Base-by-base conservation (phyloP, 2,113 vertebrate species). In the Onychostoma macrolepis region DNA sequence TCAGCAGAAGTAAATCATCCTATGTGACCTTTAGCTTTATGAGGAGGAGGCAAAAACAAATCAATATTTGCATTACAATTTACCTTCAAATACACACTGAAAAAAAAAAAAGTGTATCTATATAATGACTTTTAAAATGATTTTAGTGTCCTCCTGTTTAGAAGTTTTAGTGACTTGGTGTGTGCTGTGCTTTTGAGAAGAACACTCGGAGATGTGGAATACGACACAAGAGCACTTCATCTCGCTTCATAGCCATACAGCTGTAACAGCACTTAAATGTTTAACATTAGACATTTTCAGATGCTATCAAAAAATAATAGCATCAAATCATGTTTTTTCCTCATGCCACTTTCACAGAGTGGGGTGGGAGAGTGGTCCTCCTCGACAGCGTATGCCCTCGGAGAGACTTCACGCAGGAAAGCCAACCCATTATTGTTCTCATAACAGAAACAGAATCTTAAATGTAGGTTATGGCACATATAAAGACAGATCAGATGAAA, bases 231-330 rank as follows among this genome's bases (percentile, higher is more conserved):
- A 67, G 79, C 41, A 43, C 87, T 89, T 86, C 43, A 84, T 80
- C 43, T 86, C 50, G 58, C 79, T 88, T 90, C 84, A 86, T 4
- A 80, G 53, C 41, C 86, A 85, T 84, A 33, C 88, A 86, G 56
- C 71, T 87, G 26, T 33, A 72, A 43, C 24, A 63, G 24, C 74
- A 65, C 84, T 90, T 83, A 87, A 84, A 87, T 86, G 86, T 87
- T 89, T 88, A 79, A 85, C 85, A 75, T 91, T 53, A 87, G 71
- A 87, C 56, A 69, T 90, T 90, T 90, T 90, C 10, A 88, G 89
- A 89, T 90, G 88, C 79, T 86, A 85, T 78, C 15, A 43, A 84
- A 88, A 72, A 65, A 79, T 45, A 82, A 76, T 61, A 71, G 61
- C 80, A 78, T 89, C 24, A 41, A 65, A 72, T 80, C 50, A 85